Evolutionary conservation across 2,888 invertebrate genomes (phyloP), one percentile per base, ranked within the genome.

Genomic region (Tetragonula carbonaria): DNA sequence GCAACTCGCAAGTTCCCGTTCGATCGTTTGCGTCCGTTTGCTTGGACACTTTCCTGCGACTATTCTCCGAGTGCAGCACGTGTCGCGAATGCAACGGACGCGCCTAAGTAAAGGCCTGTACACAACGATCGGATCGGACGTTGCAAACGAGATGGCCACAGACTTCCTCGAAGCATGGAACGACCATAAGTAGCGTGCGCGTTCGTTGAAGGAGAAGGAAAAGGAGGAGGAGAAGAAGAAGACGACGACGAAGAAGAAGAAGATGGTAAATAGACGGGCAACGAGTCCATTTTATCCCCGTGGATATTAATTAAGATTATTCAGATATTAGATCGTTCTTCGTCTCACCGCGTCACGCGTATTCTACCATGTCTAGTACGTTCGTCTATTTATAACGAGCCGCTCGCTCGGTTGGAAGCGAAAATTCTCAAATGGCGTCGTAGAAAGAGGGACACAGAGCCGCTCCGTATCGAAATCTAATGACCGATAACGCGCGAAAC

Each of bases 321-420:
- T 84, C 68, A 55, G 74, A 65, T 68, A 65, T 21, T 63, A 75
- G 86, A 45, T 57, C 62, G 80, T 45, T 62, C 65, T 57, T 62
- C 75, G 78, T 70, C 70, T 76, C 74, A 0, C 11, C 45, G 74
- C 76, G 78, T 63, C 62, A 45, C 67, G 68, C 80, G 80, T 45
- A 45, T 83, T 84, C 76, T 59, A 76, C 85, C 77, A 73, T 88
- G 83, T 82, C 89, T 89, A 89, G 79, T 74, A 81, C 86, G 45
- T 82, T 85, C 63, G 88, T 90, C 90, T 90, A 90, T 90, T 90
- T 90, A 90, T 90, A 90, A 74, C 89, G 81, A n/a, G 67, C 62
- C 78, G 74, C 73, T 81, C 76, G 74, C 73, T 81, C 67, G 79
- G 79, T 79, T 82, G 86, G 83, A 74, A 87, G 87, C 70, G 74